These are phyloP conservation scores for Caenorhabditis elegans DNA, from an alignment of 1,140 invertebrate genomes.

Conservation along the genomic window DNA sequence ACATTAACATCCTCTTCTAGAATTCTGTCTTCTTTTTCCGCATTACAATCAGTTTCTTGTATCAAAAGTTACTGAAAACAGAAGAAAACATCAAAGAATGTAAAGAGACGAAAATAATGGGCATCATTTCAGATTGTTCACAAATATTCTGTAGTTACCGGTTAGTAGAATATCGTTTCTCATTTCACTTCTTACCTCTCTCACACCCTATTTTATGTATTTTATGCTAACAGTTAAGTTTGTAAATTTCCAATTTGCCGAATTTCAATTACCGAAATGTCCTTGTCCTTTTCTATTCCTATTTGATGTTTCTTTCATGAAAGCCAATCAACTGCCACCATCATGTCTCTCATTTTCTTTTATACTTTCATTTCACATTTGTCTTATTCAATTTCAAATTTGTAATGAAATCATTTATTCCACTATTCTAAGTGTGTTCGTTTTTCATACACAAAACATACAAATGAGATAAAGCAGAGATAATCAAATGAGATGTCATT, in stretches of 20 bases:
- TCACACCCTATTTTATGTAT: constrained; percentile 15
- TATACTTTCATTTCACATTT: not conserved
- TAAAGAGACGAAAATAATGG: not conserved
- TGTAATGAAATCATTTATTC: constrained; percentile 4
- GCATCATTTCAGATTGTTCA: not conserved
- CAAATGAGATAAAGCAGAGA: not conserved
- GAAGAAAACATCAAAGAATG: not conserved
- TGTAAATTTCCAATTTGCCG: not conserved
- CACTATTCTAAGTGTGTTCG: not conserved
- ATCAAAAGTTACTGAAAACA: not conserved
- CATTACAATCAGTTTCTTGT: constrained; percentile 18
- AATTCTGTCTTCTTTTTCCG: not conserved
- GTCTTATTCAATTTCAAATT: not conserved
- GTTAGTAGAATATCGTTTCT: not conserved
- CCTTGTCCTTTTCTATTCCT: not conserved
- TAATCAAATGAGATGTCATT: not conserved
- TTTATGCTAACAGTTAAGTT: not conserved
- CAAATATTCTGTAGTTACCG: not conserved
- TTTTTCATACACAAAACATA: not conserved
- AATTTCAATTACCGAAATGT: constrained; percentile 2
- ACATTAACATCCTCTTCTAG: not conserved
- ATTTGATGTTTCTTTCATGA: not conserved
- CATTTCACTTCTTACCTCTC: not conserved
- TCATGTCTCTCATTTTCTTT: not conserved
- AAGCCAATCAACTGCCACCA: not conserved